Conservation (phyloP, 2,888 invertebrate species). For the Lithophane leautieri region DNA sequence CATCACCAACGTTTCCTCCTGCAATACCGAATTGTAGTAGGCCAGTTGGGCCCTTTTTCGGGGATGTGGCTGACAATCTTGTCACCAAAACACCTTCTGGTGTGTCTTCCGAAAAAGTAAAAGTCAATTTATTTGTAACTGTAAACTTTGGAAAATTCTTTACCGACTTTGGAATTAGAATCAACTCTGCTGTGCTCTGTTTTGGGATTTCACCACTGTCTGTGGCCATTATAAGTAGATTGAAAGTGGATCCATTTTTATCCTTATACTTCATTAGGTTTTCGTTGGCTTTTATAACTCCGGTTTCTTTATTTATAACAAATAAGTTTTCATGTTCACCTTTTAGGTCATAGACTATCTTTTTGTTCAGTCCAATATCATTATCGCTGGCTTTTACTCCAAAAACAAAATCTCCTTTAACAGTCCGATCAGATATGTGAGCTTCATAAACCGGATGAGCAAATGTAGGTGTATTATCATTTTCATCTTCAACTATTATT, state of each 20-base stretch:
- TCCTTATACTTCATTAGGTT: constrained; percentile 91
- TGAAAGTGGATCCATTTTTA: constrained; percentile 91
- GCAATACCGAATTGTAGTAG: constrained; percentile 95
- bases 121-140: constrained; percentile 92
- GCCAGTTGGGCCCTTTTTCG: constrained; percentile 93
- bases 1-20: constrained; percentile 97
- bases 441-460: constrained; percentile 94
- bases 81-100: constrained; percentile 94
- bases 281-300: constrained; percentile 95
- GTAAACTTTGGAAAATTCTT: constrained; percentile 95
- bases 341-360: constrained; percentile 94
- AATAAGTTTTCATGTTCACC: constrained; percentile 95
- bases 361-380: constrained; percentile 95
- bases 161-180: constrained; percentile 94
- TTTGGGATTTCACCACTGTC: constrained; percentile 94
- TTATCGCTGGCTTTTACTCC: constrained; percentile 96
- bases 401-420: constrained; percentile 96
- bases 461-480: constrained; percentile 96
- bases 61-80: constrained; percentile 94
- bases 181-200: constrained; percentile 94
- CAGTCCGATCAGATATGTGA: constrained; percentile 95
- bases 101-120: constrained; percentile 95
- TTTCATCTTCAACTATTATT: constrained; percentile 94
- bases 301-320: constrained; percentile 94
- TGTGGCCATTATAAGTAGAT: constrained; percentile 94